Evolutionary conservation across 2,113 vertebrate species (phyloP).

Genomic region (Thunnus maccoyii): DNA sequence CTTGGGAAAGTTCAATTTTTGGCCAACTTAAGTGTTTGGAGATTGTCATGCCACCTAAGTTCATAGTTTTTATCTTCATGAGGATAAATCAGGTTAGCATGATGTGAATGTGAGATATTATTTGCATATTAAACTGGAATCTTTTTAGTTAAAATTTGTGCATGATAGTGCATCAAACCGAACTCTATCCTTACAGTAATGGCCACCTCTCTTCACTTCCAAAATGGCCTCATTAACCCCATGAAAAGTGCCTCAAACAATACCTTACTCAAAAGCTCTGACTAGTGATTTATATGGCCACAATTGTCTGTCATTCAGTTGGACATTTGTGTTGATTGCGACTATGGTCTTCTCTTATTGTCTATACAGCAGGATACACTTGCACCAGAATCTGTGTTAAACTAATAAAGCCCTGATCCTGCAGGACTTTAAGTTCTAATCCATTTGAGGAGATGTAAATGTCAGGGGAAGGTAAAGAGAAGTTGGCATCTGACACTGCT

Average conservation of each 20-base stretch:
- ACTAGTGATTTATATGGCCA: background rate
- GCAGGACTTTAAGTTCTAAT: slow-evolving; percentile 23
- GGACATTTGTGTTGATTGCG: background rate
- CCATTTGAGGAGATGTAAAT: slow-evolving; percentile 19
- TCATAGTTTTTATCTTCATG: background rate
- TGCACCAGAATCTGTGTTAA: background rate
- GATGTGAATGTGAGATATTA: too few species aligned
- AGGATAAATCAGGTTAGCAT: too few species aligned
- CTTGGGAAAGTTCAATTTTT: background rate
- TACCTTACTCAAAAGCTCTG: background rate
- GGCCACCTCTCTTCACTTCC: background rate
- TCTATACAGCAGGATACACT: slow-evolving; percentile 31
- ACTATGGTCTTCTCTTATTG: background rate
- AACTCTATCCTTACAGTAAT: background rate
- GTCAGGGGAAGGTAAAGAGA: background rate
- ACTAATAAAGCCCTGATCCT: slow-evolving; percentile 17
- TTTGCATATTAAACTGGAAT: background rate
- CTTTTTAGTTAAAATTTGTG: background rate
- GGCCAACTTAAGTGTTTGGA: background rate
- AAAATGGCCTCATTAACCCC: slow-evolving; percentile 24
- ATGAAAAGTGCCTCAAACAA: background rate
- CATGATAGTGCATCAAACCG: too few species aligned
- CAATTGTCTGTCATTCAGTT: background rate
- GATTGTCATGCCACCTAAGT: background rate
- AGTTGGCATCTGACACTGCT: background rate